These are phyloP conservation scores for Acanthiza pusilla DNA, from an alignment of 2,797 vertebrate genomes.

Conservation along the genomic window DNA sequence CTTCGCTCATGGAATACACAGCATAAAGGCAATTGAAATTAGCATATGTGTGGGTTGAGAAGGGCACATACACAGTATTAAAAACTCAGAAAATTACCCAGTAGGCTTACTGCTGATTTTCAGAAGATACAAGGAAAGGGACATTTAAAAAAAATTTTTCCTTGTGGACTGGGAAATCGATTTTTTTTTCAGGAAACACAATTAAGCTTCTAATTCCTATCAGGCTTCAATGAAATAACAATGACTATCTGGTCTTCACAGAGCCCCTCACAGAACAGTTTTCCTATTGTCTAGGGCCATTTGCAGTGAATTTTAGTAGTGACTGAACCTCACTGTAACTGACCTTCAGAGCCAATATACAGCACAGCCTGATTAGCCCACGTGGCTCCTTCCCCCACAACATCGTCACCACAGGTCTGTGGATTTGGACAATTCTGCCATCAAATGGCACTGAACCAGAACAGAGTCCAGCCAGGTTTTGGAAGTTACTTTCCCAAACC, in stretches of 20 bases:
- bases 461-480: background rate
- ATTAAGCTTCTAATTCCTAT: background rate
- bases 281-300: background rate
- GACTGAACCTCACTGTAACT: background rate
- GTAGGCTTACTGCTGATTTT: background rate
- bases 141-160: background rate
- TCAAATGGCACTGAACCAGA: background rate
- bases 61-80: background rate
- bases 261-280: background rate
- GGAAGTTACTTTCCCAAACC: background rate
- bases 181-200: background rate
- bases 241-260: background rate
- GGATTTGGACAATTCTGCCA: background rate
- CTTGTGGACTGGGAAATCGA: background rate
- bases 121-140: background rate
- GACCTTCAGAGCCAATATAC: background rate
- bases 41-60: background rate
- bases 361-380: background rate
- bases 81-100: background rate
- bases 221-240: background rate
- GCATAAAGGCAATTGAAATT: background rate
- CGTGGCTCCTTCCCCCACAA: fast-evolving
- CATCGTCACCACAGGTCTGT: background rate
- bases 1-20: background rate
- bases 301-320: background rate